Conservation (phyloP, 2,888 invertebrate genomes). For the Macaria notata region DNA sequence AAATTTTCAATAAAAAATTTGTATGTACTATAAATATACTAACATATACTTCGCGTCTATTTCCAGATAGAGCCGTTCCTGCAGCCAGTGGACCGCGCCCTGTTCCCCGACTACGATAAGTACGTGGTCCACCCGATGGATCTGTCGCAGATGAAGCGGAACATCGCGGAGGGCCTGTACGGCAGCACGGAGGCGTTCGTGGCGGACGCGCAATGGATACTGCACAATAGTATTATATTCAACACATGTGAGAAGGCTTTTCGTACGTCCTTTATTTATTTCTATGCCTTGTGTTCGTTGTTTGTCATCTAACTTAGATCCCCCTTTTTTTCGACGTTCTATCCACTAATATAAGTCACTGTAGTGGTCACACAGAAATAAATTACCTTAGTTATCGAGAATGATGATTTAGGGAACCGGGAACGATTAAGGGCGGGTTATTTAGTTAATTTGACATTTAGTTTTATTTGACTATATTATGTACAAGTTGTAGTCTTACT, state of each 20-base stretch:
- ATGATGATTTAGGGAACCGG: too few species aligned
- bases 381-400: too few species aligned
- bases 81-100: constrained; percentile 86
- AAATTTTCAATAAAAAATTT: too few species aligned
- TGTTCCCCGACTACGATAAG: constrained; percentile 89
- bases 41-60: not conserved
- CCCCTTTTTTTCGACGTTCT: not conserved
- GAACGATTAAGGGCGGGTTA: too few species aligned
- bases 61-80: constrained; percentile 90
- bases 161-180: constrained; percentile 89
- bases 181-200: constrained; percentile 94
- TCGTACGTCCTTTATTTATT: constrained; percentile 39
- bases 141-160: constrained; percentile 87
- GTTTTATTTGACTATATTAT: too few species aligned
- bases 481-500: too few species aligned
- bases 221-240: constrained; percentile 95
- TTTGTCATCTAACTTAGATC: too few species aligned
- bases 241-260: constrained; percentile 88
- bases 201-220: constrained; percentile 95
- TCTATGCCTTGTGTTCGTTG: constrained; percentile 22
- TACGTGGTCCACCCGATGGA: constrained; percentile 95
- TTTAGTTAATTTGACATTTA: too few species aligned
- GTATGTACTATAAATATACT: too few species aligned
- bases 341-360: too few species aligned
- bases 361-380: too few species aligned